A percentile compares a stretch with the other conserved stretches of the same genome.
phyloP scores from a whole-genome alignment of 2,888 invertebrate genomes.

The Nowickia ferox region DNA sequence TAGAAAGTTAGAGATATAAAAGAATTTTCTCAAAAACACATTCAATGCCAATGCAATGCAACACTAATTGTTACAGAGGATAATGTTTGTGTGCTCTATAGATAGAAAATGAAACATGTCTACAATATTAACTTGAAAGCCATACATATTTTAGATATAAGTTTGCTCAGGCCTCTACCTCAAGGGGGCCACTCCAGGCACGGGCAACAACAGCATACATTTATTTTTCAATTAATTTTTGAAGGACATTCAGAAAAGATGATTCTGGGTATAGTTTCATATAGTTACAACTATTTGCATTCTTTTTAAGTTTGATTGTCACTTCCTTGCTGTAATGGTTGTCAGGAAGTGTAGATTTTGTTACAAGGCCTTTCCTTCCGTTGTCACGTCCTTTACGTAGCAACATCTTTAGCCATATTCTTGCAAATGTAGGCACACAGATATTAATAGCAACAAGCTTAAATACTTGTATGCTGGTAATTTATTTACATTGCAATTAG shows the following conservation, averaged over 20 bases:
- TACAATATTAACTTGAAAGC: slow-evolving; percentile 53
- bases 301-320: neutral
- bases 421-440: neutral
- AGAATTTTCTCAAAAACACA: slow-evolving; percentile 15
- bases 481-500: slow-evolving; percentile 82
- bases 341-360: slow-evolving; percentile 39
- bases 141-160: slow-evolving; percentile 52
- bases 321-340: slow-evolving; percentile 8
- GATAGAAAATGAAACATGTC: slow-evolving; percentile 54
- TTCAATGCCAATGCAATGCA: slow-evolving; percentile 33
- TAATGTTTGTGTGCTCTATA: slow-evolving; percentile 26
- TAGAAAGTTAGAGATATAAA: slow-evolving; percentile 63
- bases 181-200: slow-evolving; percentile 31
- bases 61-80: slow-evolving; percentile 60
- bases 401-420: slow-evolving; percentile 7
- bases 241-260: neutral
- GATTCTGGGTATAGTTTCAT: neutral
- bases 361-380: slow-evolving; percentile 64
- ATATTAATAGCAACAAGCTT: slow-evolving; percentile 17
- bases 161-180: slow-evolving; percentile 13
- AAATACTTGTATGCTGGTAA: slow-evolving; percentile 73
- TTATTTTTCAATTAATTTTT: neutral
- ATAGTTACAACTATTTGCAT: neutral
- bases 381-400: slow-evolving; percentile 36
- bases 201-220: neutral